Evolutionary conservation across 2,113 vertebrate genomes (phyloP).

Genomic region (Manacus vitellinus): DNA sequence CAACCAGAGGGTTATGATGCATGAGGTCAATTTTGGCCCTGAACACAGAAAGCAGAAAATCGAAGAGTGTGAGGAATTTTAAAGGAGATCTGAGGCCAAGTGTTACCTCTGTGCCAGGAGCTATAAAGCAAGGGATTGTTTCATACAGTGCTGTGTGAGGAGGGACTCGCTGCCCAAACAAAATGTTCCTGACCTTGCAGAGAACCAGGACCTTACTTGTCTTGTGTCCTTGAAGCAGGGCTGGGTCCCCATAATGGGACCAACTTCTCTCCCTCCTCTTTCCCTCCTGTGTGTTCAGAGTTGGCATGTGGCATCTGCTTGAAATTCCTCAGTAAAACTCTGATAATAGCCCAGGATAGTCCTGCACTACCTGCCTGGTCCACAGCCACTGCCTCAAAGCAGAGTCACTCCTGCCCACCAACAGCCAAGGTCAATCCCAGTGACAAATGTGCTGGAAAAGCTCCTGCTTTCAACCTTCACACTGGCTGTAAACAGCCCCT

Average conservation of each 20-base stretch:
- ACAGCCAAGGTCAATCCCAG: too few species aligned
- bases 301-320: not conserved
- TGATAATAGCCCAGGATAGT: rapidly evolving
- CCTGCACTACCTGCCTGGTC: not conserved
- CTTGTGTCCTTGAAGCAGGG: not conserved
- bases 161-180: not conserved
- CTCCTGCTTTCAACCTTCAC: not conserved
- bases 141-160: not conserved
- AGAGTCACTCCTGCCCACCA: not conserved
- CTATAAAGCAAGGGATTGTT: not conserved
- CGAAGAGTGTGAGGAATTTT: not conserved
- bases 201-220: not conserved
- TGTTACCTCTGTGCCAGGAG: not conserved
- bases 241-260: not conserved
- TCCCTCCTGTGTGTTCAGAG: not conserved
- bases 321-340: not conserved
- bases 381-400: not conserved
- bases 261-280: not conserved
- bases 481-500: not conserved
- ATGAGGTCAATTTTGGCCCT: constrained; percentile 14
- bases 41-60: not conserved
- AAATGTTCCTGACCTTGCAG: not conserved
- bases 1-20: not conserved
- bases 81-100: constrained; percentile 19
- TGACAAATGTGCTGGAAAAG: not conserved